A percentile compares a stretch with the other conserved stretches of the same genome.
Conservation (phyloP, 2,797 vertebrate species). For the Antennarius maculatus region DNA sequence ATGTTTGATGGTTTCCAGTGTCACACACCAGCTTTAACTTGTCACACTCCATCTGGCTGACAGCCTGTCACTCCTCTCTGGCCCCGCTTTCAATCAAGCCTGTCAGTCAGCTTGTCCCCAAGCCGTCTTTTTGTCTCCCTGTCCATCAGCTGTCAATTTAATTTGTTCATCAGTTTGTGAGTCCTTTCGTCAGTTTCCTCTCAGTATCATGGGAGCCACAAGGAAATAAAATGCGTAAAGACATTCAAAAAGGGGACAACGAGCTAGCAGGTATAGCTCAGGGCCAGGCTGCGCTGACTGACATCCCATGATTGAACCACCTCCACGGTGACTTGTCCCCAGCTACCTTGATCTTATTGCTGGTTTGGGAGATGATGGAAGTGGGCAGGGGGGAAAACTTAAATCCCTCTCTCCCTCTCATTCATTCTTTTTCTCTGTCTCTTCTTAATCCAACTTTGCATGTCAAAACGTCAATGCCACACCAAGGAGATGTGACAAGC, state of each 20-base stretch:
- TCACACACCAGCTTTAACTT: slow-evolving; percentile 71
- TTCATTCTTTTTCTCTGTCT: slow-evolving; percentile 37
- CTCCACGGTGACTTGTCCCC: slow-evolving; percentile 64
- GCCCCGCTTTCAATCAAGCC: slow-evolving; percentile 66
- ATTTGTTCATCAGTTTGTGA: slow-evolving; percentile 57
- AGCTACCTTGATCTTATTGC: slow-evolving; percentile 67
- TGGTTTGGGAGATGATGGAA: slow-evolving; percentile 57
- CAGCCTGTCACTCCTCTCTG: slow-evolving; percentile 59
- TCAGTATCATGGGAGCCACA: slow-evolving; percentile 33
- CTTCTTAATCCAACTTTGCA: slow-evolving; percentile 76
- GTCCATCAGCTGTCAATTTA: slow-evolving; percentile 57
- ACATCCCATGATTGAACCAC: slow-evolving; percentile 76
- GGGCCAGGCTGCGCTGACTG: slow-evolving; percentile 63
- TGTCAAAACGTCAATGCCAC: slow-evolving; percentile 86
- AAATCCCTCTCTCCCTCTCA: slow-evolving; percentile 32
- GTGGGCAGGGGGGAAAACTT: slow-evolving; percentile 34
- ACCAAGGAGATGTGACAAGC: slow-evolving; percentile 84
- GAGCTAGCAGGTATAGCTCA: slow-evolving; percentile 35
- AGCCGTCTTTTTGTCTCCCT: slow-evolving; percentile 46
- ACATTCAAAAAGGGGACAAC: slow-evolving; percentile 26
- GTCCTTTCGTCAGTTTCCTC: slow-evolving; percentile 34
- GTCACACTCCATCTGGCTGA: slow-evolving; percentile 69
- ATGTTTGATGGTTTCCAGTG: slow-evolving; percentile 59
- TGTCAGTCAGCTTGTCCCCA: slow-evolving; percentile 59
- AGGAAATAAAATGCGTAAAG: slow-evolving; percentile 26